A percentile compares a stretch with the other conserved stretches of the same genome.
Conservation (phyloP, 2,888 invertebrate genomes). For the Tridacna gigas region DNA sequence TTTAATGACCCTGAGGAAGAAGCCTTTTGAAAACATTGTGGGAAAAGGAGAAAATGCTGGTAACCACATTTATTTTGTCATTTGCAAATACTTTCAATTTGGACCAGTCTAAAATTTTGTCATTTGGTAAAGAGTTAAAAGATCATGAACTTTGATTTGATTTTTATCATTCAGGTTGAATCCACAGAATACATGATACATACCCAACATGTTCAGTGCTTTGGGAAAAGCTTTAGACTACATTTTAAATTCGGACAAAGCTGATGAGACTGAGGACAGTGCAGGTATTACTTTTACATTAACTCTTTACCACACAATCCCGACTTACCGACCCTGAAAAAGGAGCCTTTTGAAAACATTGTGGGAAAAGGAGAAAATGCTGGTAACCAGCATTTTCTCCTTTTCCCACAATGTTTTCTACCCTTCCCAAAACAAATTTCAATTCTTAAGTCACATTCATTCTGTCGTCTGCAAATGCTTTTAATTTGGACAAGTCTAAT, state of each 20-base stretch:
- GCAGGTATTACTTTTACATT: not conserved
- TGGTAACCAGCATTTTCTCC: too few relatives aligned
- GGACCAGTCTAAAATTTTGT: not conserved
- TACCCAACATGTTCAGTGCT: slow-evolving; percentile 15
- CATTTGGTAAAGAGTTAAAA: too few relatives aligned
- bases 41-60: slow-evolving; percentile 8
- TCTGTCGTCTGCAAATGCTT: too few relatives aligned
- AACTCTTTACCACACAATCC: too few relatives aligned
- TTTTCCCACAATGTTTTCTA: too few relatives aligned
- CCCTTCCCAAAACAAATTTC: too few relatives aligned
- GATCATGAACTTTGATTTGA: not conserved
- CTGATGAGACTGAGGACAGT: not conserved
- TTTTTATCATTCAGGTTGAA: not conserved
- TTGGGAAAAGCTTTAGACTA: slow-evolving; percentile 23
- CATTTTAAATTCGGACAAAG: not conserved
- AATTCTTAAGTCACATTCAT: too few relatives aligned
- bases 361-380: too few relatives aligned
- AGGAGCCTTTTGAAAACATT: too few relatives aligned
- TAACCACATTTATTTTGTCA: not conserved
- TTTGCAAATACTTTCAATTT: not conserved
- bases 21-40: not conserved
- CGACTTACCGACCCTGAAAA: too few relatives aligned
- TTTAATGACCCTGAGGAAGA: not conserved
- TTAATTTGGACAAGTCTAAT: too few relatives aligned
- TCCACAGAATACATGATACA: not conserved